Evolutionary conservation across 2,888 invertebrate species (phyloP), one percentile per base, ranked within the genome.

Genomic region (Erebia aethiops): DNA sequence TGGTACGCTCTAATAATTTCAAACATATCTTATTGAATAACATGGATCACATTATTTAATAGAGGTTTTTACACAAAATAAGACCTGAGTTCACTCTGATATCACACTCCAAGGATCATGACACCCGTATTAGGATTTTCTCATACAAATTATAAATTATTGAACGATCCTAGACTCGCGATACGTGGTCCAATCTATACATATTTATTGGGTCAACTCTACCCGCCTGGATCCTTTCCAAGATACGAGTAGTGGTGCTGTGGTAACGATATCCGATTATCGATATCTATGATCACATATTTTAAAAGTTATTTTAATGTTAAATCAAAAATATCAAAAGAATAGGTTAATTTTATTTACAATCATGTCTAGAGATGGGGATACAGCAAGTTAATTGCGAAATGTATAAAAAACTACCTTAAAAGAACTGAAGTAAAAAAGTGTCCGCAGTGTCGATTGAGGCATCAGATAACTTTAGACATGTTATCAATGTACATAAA

Each of bases 131-230:
- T 8, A 62, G 8, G 62, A 62, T 49, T 26, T 62, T 49, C 62
- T 49, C 4, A 14, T 9, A 49, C 11, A n/a, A 62, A 62, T 62
- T 49, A 62, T 62, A 62, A 49, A 49, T 62, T 62, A 49, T 49
- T 46, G 49, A 21, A 10, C 46, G 62, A 14, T 14, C 16, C 41
- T 52, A 49, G 35, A 43, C 63, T 57, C n/a, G n/a, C 43, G 79
- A 79, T 80, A 78, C 79, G 80, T 81, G 80, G 62, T 21, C 62
- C 80, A 76, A 79, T 76, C 79, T 84, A 84, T 87, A 84, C 88
- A 89, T 88, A 88, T 88, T 86, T 87, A 88, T 87, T 81, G 82
- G 79, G 76, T 80, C 76, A 78, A 73, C 77, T 77, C 74, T 74
- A 71, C 75, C 75, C 62, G 80, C 79, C 76, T 85, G 85, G 86